Evolutionary conservation across 2,113 vertebrate genomes (phyloP).

Genomic region (Macaca fascicularis): DNA sequence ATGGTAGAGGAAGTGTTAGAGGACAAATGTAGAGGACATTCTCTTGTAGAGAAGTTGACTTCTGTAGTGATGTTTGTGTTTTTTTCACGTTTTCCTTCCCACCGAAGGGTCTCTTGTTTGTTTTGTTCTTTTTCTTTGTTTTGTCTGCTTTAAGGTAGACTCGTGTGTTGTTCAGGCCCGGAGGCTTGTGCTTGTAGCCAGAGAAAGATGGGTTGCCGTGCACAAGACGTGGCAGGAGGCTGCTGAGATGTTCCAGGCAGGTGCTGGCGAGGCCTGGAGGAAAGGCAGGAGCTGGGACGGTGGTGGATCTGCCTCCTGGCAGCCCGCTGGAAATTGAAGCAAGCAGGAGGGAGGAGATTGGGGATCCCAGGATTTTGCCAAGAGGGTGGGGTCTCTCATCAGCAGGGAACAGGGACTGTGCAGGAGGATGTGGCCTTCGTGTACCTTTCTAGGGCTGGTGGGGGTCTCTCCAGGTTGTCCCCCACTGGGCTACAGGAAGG

Average conservation of each 20-base stretch:
- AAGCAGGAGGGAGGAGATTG: neutral
- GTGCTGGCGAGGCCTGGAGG: neutral
- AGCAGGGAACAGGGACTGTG: no score
- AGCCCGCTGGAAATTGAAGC: neutral
- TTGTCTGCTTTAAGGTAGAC: conserved; percentile 36
- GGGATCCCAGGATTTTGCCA: neutral
- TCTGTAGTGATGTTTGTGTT: conserved; percentile 35
- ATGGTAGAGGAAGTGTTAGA: neutral
- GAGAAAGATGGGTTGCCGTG: neutral
- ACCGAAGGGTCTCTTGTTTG: neutral
- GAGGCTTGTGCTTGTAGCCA: neutral
- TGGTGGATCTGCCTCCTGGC: neutral
- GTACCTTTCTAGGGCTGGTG: neutral
- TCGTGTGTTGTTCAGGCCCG: neutral
- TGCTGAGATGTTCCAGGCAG: neutral
- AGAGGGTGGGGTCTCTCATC: neutral
- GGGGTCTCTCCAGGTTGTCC: neutral
- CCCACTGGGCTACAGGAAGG: neutral
- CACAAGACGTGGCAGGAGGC: neutral
- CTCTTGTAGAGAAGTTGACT: conserved; percentile 16
- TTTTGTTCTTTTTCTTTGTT: conserved; percentile 42
- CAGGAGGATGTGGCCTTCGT: neutral
- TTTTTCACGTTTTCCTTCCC: conserved; percentile 15
- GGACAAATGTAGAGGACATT: neutral
- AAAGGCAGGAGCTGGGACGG: neutral